Evolutionary conservation across 2,797 vertebrate genomes (phyloP).

Genomic region (Geotrypetes seraphini): DNA sequence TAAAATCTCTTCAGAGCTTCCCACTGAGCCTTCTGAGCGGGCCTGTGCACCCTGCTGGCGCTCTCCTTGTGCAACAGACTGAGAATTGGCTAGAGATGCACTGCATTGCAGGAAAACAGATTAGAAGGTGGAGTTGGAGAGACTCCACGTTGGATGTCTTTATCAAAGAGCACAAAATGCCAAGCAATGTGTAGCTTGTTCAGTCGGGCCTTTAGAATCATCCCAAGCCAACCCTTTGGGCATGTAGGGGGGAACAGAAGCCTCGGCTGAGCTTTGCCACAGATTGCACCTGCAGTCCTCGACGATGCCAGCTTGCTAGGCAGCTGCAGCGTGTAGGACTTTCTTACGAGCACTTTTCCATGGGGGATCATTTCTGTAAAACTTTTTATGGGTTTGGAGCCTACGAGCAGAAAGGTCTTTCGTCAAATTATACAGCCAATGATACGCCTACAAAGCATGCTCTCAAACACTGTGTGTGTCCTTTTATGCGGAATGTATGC

Average conservation of each 20-base stretch:
- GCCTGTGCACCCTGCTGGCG: background rate
- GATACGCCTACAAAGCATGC: too few species aligned
- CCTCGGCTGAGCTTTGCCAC: background rate
- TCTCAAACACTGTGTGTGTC: too few species aligned
- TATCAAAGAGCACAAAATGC: background rate
- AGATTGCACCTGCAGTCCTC: slow-evolving; percentile 1
- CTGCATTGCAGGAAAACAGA: background rate
- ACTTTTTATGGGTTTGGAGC: too few species aligned
- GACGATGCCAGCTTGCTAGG: background rate
- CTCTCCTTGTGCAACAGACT: background rate
- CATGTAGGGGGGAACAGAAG: background rate
- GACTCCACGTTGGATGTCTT: background rate
- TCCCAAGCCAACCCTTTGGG: background rate
- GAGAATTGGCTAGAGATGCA: background rate
- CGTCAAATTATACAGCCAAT: too few species aligned
- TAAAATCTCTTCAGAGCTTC: background rate
- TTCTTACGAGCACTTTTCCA: too few species aligned
- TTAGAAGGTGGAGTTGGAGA: background rate
- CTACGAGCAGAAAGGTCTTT: too few species aligned
- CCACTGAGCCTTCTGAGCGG: background rate
- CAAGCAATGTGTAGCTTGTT: background rate
- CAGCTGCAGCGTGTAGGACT: slow-evolving; percentile 12
- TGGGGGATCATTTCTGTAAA: too few species aligned
- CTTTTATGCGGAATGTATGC: too few species aligned
- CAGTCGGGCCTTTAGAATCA: background rate